Evolutionary conservation across 2,888 invertebrate genomes (phyloP).

Genomic region (Andrena marginata): DNA sequence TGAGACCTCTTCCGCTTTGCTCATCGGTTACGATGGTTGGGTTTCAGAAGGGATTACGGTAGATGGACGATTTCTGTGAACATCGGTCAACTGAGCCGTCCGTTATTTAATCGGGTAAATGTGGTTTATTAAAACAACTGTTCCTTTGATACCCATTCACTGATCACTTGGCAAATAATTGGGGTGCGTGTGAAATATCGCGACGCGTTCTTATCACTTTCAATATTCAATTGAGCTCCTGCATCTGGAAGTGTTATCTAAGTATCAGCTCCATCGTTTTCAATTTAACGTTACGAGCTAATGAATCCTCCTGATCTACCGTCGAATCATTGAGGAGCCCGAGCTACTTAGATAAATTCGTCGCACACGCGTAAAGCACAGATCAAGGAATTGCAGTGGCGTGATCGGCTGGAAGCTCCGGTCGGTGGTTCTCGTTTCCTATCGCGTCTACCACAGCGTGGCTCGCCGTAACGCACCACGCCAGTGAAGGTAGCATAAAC

Average conservation of each 20-base stretch:
- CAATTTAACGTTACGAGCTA: too few relatives aligned
- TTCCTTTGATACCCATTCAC: too few relatives aligned
- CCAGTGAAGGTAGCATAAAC: neutral
- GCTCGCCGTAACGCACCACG: neutral
- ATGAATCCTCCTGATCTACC: neutral
- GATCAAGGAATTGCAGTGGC: constrained; percentile 53
- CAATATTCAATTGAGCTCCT: too few relatives aligned
- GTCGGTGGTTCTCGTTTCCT: constrained; percentile 40
- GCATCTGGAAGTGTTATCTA: too few relatives aligned
- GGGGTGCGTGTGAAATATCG: too few relatives aligned
- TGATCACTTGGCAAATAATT: too few relatives aligned
- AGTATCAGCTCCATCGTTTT: too few relatives aligned
- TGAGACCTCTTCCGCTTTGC: constrained; percentile 2
- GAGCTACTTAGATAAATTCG: constrained; percentile 40
- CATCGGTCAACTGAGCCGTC: neutral
- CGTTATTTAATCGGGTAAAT: neutral
- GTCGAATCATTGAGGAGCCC: constrained; percentile 37
- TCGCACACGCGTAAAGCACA: constrained; percentile 25
- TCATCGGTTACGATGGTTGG: neutral
- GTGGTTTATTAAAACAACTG: neutral
- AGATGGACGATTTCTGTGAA: neutral
- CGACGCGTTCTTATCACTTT: too few relatives aligned
- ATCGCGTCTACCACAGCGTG: neutral
- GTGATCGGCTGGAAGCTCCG: constrained; percentile 46
- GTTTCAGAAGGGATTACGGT: neutral